Evolutionary conservation across 2,888 invertebrate species (phyloP).

Genomic region (Drosophila villosipedis): DNA sequence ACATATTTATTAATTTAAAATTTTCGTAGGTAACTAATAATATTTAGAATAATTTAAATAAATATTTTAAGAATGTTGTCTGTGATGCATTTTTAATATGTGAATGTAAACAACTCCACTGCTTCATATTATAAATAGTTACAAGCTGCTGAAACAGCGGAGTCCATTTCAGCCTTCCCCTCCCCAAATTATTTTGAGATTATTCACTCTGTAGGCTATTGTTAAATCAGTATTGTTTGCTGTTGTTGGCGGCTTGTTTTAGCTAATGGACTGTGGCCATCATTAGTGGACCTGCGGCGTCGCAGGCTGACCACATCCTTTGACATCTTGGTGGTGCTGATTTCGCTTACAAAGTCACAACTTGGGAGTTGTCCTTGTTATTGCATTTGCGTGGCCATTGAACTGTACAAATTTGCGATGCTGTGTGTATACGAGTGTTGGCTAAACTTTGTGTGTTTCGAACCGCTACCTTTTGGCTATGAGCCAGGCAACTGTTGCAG

Average conservation of each 20-base stretch:
- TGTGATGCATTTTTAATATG: not conserved
- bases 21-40: not conserved
- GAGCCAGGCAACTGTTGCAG: conserved; percentile 53
- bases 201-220: conserved; percentile 1
- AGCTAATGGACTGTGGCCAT: conserved; percentile 66
- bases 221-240: conserved; percentile 15
- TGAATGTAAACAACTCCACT: not conserved
- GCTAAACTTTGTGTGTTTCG: conserved; percentile 10
- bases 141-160: not conserved
- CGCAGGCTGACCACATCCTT: conserved; percentile 41
- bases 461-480: conserved; percentile 18
- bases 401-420: conserved; percentile 65
- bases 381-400: conserved; percentile 72
- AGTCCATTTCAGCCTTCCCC: conserved; percentile 3
- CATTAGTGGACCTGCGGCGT: conserved; percentile 58
- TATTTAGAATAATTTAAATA: not conserved
- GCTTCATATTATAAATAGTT: not conserved
- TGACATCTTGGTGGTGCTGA: conserved; percentile 37
- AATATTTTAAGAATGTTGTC: not conserved
- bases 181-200: not conserved
- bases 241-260: conserved; percentile 27
- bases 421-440: conserved; percentile 24
- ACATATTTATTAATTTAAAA: not conserved
- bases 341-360: conserved; percentile 29
- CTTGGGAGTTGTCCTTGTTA: conserved; percentile 41